phyloP scores from a whole-genome alignment of 2,113 vertebrate species.

The Pedionomus torquatus region DNA sequence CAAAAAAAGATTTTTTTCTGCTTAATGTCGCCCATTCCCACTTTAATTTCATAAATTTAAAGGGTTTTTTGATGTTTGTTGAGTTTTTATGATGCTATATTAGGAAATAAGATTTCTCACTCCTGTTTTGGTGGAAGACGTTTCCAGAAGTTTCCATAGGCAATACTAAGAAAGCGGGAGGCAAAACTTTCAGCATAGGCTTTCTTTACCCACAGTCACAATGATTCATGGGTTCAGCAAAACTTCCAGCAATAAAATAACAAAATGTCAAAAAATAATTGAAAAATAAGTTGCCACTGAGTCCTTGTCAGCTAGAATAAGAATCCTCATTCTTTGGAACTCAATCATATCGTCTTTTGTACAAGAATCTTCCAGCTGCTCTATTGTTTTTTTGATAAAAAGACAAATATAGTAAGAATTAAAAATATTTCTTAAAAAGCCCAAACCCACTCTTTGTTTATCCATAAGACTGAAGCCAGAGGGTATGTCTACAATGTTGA shows the following conservation, averaged over 20 bases:
- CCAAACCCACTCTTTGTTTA: not conserved
- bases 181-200: not conserved
- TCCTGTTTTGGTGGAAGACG: not conserved
- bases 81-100: accelerated
- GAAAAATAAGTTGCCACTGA: not conserved
- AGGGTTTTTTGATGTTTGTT: not conserved
- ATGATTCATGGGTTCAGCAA: not conserved
- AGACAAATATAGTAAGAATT: not conserved
- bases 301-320: not conserved
- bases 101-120: not conserved
- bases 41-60: not conserved
- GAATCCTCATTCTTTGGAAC: not conserved
- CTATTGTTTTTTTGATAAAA: not conserved
- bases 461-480: not conserved
- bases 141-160: not conserved
- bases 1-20: not conserved
- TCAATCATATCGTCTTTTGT: not conserved
- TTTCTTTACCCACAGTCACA: not conserved
- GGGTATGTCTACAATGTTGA: not conserved
- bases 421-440: not conserved
- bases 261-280: not conserved
- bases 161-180: not conserved
- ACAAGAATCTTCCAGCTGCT: not conserved
- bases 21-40: not conserved
- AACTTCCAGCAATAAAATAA: not conserved